Conservation (phyloP, 1,140 invertebrate genomes). For the Drosophila sturtevanti region DNA sequence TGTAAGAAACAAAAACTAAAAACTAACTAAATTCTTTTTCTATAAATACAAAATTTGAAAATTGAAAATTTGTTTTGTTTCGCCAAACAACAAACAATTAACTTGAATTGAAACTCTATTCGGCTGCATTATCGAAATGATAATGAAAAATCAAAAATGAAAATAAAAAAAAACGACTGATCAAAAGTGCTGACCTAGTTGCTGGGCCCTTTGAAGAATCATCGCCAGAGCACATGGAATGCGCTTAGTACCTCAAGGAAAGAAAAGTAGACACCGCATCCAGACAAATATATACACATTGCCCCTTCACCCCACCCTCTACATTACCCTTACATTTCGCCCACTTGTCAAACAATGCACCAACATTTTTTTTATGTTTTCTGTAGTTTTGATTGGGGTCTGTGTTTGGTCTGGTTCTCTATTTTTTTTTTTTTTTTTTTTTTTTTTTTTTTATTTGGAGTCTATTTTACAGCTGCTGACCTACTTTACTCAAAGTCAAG, state of each 20-base stretch:
- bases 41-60: slow-evolving; percentile 2
- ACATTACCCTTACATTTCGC: slow-evolving; percentile 20
- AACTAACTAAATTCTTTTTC: not conserved
- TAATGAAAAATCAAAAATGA: slow-evolving; percentile 39
- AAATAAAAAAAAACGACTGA: not conserved
- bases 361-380: slow-evolving; percentile 36
- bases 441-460: slow-evolving; percentile 39
- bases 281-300: slow-evolving; percentile 39
- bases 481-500: slow-evolving; percentile 75
- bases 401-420: slow-evolving; percentile 20
- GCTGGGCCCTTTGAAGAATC: slow-evolving; percentile 17
- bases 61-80: not conserved
- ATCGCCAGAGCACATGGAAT: not conserved
- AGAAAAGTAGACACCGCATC: slow-evolving; percentile 51
- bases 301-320: slow-evolving; percentile 32
- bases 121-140: slow-evolving; percentile 34
- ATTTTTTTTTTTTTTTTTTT: not conserved
- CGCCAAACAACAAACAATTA: slow-evolving; percentile 6
- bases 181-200: slow-evolving; percentile 59
- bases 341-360: slow-evolving; percentile 34
- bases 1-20: not conserved
- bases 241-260: slow-evolving; percentile 36
- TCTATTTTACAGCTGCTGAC: slow-evolving; percentile 79
- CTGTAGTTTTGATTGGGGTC: slow-evolving; percentile 53
- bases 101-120: not conserved